These are phyloP conservation scores for Albula glossodonta DNA, from an alignment of 2,113 vertebrate species.

Conservation along the genomic window DNA sequence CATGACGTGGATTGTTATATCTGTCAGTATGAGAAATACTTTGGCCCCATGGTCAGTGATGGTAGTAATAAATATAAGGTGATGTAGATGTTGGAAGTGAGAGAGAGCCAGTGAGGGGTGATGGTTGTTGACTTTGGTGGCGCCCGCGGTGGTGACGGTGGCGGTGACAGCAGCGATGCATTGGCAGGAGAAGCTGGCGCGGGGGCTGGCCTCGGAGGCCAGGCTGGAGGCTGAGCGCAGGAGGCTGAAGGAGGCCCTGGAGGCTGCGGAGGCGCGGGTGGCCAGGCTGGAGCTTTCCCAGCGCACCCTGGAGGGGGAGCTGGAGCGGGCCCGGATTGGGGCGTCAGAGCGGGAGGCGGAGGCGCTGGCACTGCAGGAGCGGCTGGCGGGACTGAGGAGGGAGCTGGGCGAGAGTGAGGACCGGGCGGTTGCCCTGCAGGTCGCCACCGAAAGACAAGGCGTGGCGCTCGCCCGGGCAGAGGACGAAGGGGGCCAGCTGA, in stretches of 20 bases:
- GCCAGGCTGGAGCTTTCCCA: slow-evolving; percentile 64
- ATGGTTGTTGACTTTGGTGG: background rate
- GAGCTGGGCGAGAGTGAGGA: slow-evolving; percentile 71
- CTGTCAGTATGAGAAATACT: background rate
- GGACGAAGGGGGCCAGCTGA: slow-evolving; percentile 66
- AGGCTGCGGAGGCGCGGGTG: slow-evolving; percentile 59
- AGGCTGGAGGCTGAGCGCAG: slow-evolving; percentile 56
- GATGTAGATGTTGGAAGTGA: background rate
- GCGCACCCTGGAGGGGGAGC: slow-evolving; percentile 66
- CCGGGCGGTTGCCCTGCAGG: slow-evolving; percentile 52
- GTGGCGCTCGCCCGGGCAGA: slow-evolving; percentile 62
- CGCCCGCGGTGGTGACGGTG: background rate
- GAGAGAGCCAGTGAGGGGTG: background rate
- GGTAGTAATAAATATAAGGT: background rate
- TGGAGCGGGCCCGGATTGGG: slow-evolving; percentile 65
- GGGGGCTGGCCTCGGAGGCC: slow-evolving; percentile 49
- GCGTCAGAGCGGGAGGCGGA: slow-evolving; percentile 65
- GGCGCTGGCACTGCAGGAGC: slow-evolving; percentile 59
- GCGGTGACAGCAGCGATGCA: too few species aligned
- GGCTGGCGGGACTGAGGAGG: slow-evolving; percentile 56
- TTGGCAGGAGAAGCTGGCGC: slow-evolving; percentile 63
- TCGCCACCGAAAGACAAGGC: slow-evolving; percentile 59
- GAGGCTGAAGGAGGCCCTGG: slow-evolving; percentile 67
- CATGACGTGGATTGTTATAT: background rate
- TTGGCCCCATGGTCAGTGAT: background rate